Percentiles rank a stretch among this genome's conserved stretches.
These are phyloP conservation scores for Drosophila kepulauana DNA, from an alignment of 1,140 invertebrate genomes.

Conservation along the genomic window DNA sequence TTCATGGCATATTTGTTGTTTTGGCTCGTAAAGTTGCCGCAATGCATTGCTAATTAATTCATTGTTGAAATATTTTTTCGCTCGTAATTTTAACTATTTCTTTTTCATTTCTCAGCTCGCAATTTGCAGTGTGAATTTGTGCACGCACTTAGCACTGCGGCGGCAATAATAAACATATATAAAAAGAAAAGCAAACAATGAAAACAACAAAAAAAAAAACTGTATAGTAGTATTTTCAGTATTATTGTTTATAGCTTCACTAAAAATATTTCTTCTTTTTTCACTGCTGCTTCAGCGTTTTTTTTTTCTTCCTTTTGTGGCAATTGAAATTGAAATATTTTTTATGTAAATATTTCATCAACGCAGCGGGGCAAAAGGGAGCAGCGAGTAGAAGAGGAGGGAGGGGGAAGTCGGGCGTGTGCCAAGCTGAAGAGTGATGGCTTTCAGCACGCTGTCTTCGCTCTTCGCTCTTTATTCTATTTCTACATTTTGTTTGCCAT, in stretches of 20 bases:
- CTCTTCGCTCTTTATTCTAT: neutral
- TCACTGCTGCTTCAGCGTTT: neutral
- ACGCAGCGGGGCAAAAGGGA: neutral
- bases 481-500: neutral
- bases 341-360: conserved; percentile 57
- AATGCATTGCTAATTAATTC: conserved; percentile 73
- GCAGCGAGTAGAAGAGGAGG: neutral
- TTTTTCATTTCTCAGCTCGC: conserved; percentile 6
- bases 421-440: conserved; percentile 34
- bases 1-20: neutral
- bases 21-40: conserved; percentile 28
- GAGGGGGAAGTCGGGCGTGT: conserved; percentile 8
- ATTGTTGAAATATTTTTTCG: conserved; percentile 57
- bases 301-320: conserved; percentile 26
- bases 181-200: conserved; percentile 14
- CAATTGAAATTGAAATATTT: conserved; percentile 50
- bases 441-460: conserved; percentile 7
- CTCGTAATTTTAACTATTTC: conserved; percentile 26
- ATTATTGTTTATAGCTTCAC: conserved; percentile 41
- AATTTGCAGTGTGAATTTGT: conserved; percentile 41
- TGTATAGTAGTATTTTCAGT: conserved; percentile 37
- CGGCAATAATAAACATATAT: conserved; percentile 33
- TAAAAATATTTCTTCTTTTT: conserved; percentile 28
- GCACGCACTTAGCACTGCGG: conserved; percentile 40
- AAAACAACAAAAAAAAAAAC: neutral